Evolutionary conservation across 1,140 invertebrate species (phyloP), one percentile per base, ranked within the genome.

Genomic region (Sitophilus oryzae): DNA sequence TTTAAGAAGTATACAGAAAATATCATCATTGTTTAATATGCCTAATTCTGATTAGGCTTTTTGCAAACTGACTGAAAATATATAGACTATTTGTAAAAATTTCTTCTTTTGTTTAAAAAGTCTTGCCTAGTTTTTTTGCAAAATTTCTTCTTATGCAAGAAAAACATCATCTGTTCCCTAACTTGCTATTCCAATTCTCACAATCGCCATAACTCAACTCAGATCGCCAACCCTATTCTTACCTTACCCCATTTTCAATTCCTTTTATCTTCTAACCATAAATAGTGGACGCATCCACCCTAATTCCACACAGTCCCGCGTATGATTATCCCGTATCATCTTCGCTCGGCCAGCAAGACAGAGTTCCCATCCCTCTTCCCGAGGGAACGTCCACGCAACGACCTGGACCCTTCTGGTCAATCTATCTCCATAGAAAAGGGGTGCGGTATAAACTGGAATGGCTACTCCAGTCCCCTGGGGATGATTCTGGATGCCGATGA

Each of bases 321-420:
- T 54, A 54, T 54, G 52, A 54, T 54, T 47, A 54, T 54, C 52
- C 46, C 52, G 52, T 47, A 54, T 54, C 52, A 54, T 47, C 52
- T 45, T 14, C 42, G 22, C 44, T 54, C n/a, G 36, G 36, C 52
- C 52, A 54, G 48, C 36, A 21, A 47, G 44, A 54, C 52, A 10
- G 11, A 45, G 42, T 41, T 25, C 38, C 37, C 20, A 14, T 37
- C 30, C 15, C 34, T 16, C 36, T 47, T 54, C 52, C 45, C 52
- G 5, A 47, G 52, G 44, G 52, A 54, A 54, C n/a, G 14, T 19
- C 14, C 23, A 38, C 35, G 34, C 3, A 16, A 6, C 43, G n/a
- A n/a, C n/a, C n/a, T 22, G 52, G 44, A 47, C 52, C 52, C 52
- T 47, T 54, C 52, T 54, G 52, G 52, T 54, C 52, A 54, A 41